phyloP scores from a whole-genome alignment of 2,888 invertebrate species.

The Buathra laborator region DNA sequence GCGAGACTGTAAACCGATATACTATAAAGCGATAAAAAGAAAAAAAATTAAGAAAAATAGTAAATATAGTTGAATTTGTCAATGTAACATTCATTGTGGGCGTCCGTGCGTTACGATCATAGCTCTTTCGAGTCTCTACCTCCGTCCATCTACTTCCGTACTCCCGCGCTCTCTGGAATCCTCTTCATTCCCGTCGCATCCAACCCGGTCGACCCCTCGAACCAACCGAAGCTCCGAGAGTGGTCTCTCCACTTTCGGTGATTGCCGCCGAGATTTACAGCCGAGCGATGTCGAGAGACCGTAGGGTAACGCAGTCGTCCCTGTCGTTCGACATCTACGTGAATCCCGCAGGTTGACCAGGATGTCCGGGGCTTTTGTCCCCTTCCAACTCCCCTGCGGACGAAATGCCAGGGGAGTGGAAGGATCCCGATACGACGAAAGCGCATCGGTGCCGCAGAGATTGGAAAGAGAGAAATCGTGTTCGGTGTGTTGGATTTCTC shows the following conservation, averaged over 20 bases:
- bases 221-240: conserved; percentile 61
- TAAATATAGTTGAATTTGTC: background rate
- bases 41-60: too few species aligned
- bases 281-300: conserved; percentile 63
- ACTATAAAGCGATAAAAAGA: too few species aligned
- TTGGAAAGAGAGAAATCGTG: conserved; percentile 60
- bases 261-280: conserved; percentile 82
- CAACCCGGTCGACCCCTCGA: conserved; percentile 62
- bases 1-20: background rate
- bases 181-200: conserved; percentile 49
- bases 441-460: conserved; percentile 38
- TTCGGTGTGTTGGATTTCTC: conserved; percentile 49
- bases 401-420: conserved; percentile 43
- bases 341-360: conserved; percentile 60
- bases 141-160: conserved; percentile 62
- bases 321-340: conserved; percentile 65
- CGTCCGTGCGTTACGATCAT: conserved; percentile 34
- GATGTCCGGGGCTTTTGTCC: conserved; percentile 40
- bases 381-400: conserved; percentile 9
- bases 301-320: conserved; percentile 57
- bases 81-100: background rate
- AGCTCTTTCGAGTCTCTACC: conserved; percentile 53
- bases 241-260: conserved; percentile 80
- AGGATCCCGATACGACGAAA: conserved; percentile 36
- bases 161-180: conserved; percentile 43